Evolutionary conservation across 2,113 vertebrate genomes (phyloP).

Genomic region (Rhagologus leucostigma): DNA sequence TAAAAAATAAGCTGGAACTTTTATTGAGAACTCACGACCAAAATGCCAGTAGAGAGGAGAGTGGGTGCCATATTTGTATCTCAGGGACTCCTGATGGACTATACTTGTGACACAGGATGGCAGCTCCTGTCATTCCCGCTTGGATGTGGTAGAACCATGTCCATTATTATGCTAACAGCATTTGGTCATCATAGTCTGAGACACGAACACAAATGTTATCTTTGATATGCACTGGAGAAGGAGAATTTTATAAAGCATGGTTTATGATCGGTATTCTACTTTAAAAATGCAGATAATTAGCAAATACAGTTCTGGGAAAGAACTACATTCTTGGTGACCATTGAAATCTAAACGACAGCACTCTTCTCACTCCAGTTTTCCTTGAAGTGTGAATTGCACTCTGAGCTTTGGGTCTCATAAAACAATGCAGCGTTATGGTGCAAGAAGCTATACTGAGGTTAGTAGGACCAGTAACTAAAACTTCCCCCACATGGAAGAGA

Average conservation of each 20-base stretch:
- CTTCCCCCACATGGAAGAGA: neutral
- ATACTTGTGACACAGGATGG: neutral
- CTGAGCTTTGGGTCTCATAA: neutral
- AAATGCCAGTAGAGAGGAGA: conserved; percentile 48
- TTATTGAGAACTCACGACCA: conserved; percentile 36
- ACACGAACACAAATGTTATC: neutral
- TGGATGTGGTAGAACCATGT: neutral
- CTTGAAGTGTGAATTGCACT: neutral
- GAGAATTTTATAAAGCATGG: neutral
- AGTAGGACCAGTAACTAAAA: neutral
- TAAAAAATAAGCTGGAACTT: conserved; percentile 22
- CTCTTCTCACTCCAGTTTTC: neutral
- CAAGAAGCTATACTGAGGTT: neutral
- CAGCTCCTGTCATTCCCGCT: neutral
- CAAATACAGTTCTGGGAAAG: neutral
- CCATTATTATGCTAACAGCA: neutral
- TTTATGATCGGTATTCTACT: neutral
- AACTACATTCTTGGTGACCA: neutral
- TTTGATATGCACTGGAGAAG: neutral
- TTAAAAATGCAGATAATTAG: neutral
- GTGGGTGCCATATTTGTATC: conserved; percentile 53
- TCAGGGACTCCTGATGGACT: conserved; percentile 70
- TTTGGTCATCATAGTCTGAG: neutral
- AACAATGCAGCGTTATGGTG: neutral
- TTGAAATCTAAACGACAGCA: neutral